phyloP scores from a whole-genome alignment of 2,113 vertebrate species.

The Recurvirostra avosetta region DNA sequence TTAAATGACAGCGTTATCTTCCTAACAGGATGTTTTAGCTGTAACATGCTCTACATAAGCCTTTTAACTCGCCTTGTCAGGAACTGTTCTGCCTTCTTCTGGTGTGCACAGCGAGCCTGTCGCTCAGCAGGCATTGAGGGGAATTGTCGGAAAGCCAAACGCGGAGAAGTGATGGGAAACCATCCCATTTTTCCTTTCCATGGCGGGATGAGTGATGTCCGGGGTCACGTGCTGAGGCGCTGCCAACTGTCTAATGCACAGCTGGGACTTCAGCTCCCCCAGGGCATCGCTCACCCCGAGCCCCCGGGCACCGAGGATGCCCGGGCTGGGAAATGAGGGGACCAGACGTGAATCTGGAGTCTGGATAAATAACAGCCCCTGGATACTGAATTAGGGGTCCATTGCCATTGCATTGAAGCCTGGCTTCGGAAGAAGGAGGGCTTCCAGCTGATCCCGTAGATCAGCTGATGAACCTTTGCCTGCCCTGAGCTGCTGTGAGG shows the following conservation, averaged over 20 bases:
- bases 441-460: background rate
- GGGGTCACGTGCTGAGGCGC: background rate
- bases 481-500: background rate
- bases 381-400: background rate
- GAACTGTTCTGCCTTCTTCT: background rate
- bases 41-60: background rate
- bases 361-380: background rate
- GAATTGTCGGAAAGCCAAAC: background rate
- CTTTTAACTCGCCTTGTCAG: conserved; percentile 26
- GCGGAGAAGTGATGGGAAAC: background rate
- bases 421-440: background rate
- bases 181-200: background rate
- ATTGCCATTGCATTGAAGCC: background rate
- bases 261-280: background rate
- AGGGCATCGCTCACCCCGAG: rapidly evolving
- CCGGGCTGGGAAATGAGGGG: background rate
- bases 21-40: conserved; percentile 10
- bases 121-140: background rate
- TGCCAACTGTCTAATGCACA: background rate
- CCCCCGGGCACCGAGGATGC: background rate
- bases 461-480: background rate
- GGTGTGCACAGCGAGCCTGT: background rate
- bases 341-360: background rate
- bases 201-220: background rate
- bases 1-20: conserved; percentile 39